Base-by-base conservation (phyloP, 2,888 invertebrate species). In the Halictus ligatus region DNA sequence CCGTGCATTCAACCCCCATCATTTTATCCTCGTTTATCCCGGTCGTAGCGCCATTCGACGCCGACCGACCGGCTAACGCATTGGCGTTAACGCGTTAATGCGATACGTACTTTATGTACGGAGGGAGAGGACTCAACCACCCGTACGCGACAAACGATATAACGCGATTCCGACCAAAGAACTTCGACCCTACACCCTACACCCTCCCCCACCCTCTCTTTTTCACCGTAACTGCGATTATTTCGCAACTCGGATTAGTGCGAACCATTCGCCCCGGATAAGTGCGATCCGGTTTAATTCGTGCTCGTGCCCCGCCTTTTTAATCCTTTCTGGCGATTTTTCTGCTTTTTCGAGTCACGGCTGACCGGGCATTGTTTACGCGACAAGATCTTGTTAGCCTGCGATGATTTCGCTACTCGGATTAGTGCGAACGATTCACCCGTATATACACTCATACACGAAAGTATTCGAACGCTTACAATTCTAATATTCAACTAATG, bases 21-120 rank as follows among this genome's bases (percentile, higher is more conserved):
- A 92, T 92, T 93, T 93, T 91, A 92, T 92, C 92, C 92, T 93
- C 93, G 92, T 92, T 93, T 91, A 91, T 92, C 91, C 92, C 90
- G 91, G 89, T 87, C 91, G 81, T 58, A 86, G 86, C 87, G 92
- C 91, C 91, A 92, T 93, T 93, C 91, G 93, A 90, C 93, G 92
- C 89, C 91, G 91, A 85, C 90, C 91, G 92, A 92, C 90, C 92
- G 92, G 91, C 91, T 91, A 92, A 92, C 92, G 91, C 93, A 92
- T 92, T 89, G 92, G 92, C 92, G 93, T 92, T 93, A 92, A 93
- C 93, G 93, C 91, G 92, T 91, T 93, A 93, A 93, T 93, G 92
- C 92, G 93, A 93, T 93, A 92, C 92, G 92, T 91, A 92, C 91
- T 93, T 93, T 93, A 93, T 93, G 92, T 86, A 81, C 83, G 83